Conservation (phyloP, 2,888 invertebrate genomes). For the Charanyca ferruginea region DNA sequence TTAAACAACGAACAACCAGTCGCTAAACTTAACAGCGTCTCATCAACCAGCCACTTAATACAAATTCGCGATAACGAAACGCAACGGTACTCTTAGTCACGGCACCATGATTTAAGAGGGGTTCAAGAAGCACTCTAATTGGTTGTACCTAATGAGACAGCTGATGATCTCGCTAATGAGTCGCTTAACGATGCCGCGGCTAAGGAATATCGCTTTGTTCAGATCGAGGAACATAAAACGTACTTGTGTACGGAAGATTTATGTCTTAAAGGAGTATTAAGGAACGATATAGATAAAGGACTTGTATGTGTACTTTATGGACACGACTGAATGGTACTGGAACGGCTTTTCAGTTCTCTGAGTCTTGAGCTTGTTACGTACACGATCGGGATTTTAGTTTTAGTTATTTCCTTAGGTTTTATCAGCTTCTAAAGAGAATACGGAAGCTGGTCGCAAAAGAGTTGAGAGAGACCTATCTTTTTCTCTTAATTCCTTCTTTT, state of each 20-base stretch:
- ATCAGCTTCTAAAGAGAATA: too few relatives aligned
- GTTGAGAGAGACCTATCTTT: too few relatives aligned
- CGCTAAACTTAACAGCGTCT: slow-evolving; percentile 36
- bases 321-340: slow-evolving; percentile 12
- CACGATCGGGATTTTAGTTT: background rate
- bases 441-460: too few relatives aligned
- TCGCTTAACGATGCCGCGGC: slow-evolving; percentile 66
- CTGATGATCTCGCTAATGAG: slow-evolving; percentile 86
- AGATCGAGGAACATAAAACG: slow-evolving; percentile 35
- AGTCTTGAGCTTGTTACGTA: slow-evolving; percentile 8
- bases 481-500: too few relatives aligned
- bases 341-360: slow-evolving; percentile 8
- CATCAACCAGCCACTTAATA: slow-evolving; percentile 47
- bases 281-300: slow-evolving; percentile 5
- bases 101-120: slow-evolving; percentile 70
- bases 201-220: slow-evolving; percentile 56
- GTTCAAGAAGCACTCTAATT: slow-evolving; percentile 79
- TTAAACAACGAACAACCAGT: slow-evolving; percentile 18
- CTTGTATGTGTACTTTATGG: background rate
- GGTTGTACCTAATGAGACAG: slow-evolving; percentile 85
- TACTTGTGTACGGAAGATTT: slow-evolving; percentile 47
- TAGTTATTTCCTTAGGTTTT: too few relatives aligned
- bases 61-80: slow-evolving; percentile 57
- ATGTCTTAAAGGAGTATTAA: slow-evolving; percentile 17
- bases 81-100: slow-evolving; percentile 58